These are phyloP conservation scores for Diarsia rubi DNA, from an alignment of 2,888 invertebrate genomes.

Conservation along the genomic window DNA sequence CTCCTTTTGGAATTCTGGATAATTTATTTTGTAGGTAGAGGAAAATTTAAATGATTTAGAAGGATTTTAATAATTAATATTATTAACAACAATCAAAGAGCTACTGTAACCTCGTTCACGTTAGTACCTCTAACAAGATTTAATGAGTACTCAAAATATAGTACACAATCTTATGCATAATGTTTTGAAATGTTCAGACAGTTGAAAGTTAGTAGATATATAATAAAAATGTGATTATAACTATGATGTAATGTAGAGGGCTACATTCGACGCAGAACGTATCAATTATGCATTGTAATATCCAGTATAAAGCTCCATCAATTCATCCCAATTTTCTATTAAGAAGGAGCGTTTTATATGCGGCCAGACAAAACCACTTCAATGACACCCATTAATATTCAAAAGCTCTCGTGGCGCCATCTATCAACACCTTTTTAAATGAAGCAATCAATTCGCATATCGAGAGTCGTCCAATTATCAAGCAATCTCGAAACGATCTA, in stretches of 20 bases:
- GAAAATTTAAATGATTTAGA: background rate
- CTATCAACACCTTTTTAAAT: conserved; percentile 80
- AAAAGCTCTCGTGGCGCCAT: conserved; percentile 78
- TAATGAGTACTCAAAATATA: background rate
- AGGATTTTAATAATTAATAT: conserved; percentile 18
- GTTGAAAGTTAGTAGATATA: background rate
- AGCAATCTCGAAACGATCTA: conserved; percentile 78
- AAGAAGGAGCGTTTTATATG: conserved; percentile 40
- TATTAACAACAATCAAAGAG: background rate
- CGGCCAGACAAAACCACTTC: conserved; percentile 77
- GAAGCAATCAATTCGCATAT: conserved; percentile 79
- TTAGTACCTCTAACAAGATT: background rate
- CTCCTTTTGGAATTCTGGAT: conserved; percentile 21
- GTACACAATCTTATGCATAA: background rate
- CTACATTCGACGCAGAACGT: background rate
- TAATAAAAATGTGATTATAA: background rate
- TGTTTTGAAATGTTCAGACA: background rate
- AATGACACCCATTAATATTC: conserved; percentile 81
- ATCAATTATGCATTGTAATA: background rate
- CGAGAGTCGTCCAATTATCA: conserved; percentile 85
- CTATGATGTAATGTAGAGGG: too few species aligned
- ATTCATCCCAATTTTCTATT: conserved; percentile 42
- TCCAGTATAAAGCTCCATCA: conserved; percentile 10
- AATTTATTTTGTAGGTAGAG: conserved; percentile 29
- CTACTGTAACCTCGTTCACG: background rate